These are phyloP conservation scores for Aurelia sp. DNA, from an alignment of 30 jellyfish, hydroid and myxozoan genomes.

Conservation along the genomic window DNA sequence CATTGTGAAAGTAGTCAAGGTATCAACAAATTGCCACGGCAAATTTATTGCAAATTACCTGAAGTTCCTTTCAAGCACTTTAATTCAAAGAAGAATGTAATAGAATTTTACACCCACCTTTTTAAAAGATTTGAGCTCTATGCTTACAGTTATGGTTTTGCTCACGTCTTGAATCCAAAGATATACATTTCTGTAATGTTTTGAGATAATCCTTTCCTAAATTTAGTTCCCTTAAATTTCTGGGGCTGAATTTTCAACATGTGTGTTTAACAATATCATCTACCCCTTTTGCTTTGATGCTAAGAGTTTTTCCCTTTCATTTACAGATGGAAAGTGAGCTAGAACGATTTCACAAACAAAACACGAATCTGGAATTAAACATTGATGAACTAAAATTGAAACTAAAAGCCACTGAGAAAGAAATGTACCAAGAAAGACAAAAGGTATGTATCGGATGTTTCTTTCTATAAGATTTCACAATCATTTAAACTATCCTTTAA, in stretches of 20 bases:
- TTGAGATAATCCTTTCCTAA: background rate
- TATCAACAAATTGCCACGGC: too few species aligned
- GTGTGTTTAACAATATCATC: background rate
- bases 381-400: slow-evolving; percentile 86
- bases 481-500: too few species aligned
- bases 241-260: too few species aligned
- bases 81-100: too few species aligned
- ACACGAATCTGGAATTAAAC: slow-evolving; percentile 89
- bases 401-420: slow-evolving; percentile 92
- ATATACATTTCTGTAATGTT: background rate
- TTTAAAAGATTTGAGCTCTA: too few species aligned
- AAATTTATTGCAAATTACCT: too few species aligned
- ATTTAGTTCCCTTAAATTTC: background rate
- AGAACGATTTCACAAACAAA: slow-evolving; percentile 96
- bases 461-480: too few species aligned
- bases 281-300: background rate
- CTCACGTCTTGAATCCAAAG: background rate
- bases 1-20: too few species aligned
- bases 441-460: slow-evolving; percentile 32
- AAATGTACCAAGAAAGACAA: slow-evolving; percentile 91
- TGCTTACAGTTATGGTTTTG: too few species aligned
- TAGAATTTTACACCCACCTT: too few species aligned
- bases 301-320: background rate
- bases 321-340: slow-evolving; percentile 97
- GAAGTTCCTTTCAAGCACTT: too few species aligned